Base-by-base conservation (phyloP, 1,140 invertebrate genomes). In the Nylanderia fulva region DNA sequence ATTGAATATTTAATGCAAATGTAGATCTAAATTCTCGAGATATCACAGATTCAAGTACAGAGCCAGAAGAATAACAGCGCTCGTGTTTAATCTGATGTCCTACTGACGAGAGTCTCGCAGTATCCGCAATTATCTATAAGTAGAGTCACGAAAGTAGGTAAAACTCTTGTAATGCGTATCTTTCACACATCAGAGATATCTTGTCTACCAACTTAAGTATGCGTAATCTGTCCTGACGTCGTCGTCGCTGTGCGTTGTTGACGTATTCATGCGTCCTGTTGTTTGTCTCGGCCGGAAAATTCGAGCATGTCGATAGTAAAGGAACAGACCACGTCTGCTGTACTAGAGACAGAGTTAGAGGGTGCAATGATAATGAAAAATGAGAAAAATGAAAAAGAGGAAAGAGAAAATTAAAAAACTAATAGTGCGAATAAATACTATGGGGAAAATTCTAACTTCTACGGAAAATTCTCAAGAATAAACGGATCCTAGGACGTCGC, bases 91-190 rank as follows among this genome's bases (percentile, higher is more conserved):
- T 68, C 48, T 54, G 9, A 54, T 52, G n/a, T 54, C 7, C 24
- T 29, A 54, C 61, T 66, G 79, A 72, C 18, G 71, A 74, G 69
- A 84, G 58, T 84, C 71, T 79, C 83, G 48, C 27, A 77, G 48
- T 76, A 72, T 84, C 21, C 42, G 71, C 42, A 27, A 85, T 79
- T 68, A 76, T 60, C 48, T 48, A 45, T 11, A 61, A 48, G 36
- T 63, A 60, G 76, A 75, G 33, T 58, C 68, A 74, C 60, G 86
- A 88, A 91, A 90, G 90, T 89, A 91, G 87, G 87, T 88, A 85
- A 91, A 86, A 88, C 36, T 85, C 74, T 89, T 83, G 74, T 69
- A 79, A 82, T 66, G 63, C 63, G 60, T 85, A 61, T 86, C 79
- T 58, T 29, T 18, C 66, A 89, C 83, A 74, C 90, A 88, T 86